Base-by-base conservation (phyloP, 2,113 vertebrate genomes). In the Myrmecophaga tridactyla region DNA sequence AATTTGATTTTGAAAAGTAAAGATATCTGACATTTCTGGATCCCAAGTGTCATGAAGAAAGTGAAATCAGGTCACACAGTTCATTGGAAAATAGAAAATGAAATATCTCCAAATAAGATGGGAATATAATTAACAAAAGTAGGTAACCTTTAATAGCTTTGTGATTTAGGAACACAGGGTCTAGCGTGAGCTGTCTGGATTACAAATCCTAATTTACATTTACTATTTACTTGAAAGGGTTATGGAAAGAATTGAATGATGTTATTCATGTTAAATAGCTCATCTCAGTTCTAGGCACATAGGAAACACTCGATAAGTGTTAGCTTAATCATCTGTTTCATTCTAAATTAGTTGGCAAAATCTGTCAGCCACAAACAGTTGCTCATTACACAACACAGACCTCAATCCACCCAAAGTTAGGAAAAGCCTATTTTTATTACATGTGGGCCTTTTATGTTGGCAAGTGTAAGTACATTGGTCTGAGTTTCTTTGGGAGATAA, bases 401-500 rank as follows among this genome's bases (percentile, higher is more conserved):
- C 31, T 95, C 63, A 46, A 87, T 43, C 25, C 6, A 92, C 1
- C 5, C 76, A 81, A 58, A 72, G 23, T 90, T 67, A 92, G 53
- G 27, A 56, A 81, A 76, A 90, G 25, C 15, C 39, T 36, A 73
- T 87, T 53, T 0, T 41, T 82, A n/a, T 91, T 95, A 43, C 90
- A 1, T 73, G 89, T 62, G 65, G 2, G 3, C 62, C 4, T 84
- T 7, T 12, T 60, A 60, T n/a, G 72, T 73, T 81, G 20, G 29
- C 88, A 94, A 84, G 17, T 96, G 46, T 20, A 77, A 81, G 27
- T n/a, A 56, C 34, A 73, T 73, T 31, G 5, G 1, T 72, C 7
- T 60, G 3, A 83, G 7, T 56, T 95, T 65, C 10, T 95, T 39
- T 89, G 17, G 23, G 88, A 96, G 29, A 39, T 92, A 93, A 41